phyloP scores from a whole-genome alignment of 2,888 invertebrate genomes.

The Pachydiplax longipennis region DNA sequence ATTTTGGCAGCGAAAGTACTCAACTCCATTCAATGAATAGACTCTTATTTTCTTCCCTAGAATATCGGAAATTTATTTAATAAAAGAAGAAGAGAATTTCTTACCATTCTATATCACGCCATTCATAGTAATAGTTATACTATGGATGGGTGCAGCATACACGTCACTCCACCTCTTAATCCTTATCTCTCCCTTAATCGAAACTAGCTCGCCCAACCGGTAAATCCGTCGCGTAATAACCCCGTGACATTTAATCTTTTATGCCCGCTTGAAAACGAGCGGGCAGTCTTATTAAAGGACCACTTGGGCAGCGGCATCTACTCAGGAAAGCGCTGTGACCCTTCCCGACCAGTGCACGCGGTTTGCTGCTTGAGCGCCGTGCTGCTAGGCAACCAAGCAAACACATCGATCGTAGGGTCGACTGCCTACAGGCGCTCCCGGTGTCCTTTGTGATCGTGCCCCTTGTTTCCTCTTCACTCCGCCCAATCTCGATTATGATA shows the following conservation, averaged over 20 bases:
- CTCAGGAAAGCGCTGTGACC: not conserved
- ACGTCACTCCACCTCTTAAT: too few relatives aligned
- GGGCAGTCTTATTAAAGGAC: not conserved
- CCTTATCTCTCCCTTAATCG: too few relatives aligned
- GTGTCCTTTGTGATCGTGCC: not conserved
- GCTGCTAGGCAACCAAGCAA: not conserved
- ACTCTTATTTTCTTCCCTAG: too few relatives aligned
- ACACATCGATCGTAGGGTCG: not conserved
- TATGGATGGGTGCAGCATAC: too few relatives aligned
- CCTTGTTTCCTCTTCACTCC: not conserved
- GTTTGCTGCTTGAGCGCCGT: conserved; percentile 7
- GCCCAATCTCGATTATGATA: not conserved
- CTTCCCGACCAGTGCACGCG: not conserved
- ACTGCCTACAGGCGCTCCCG: conserved; percentile 1
- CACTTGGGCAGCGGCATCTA: not conserved
- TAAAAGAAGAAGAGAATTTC: too few relatives aligned
- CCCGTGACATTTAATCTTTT: not conserved
- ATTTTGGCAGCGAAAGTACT: too few relatives aligned
- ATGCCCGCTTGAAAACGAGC: not conserved
- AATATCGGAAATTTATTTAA: too few relatives aligned
- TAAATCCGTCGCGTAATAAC: too few relatives aligned
- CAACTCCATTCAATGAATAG: too few relatives aligned
- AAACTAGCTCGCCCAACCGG: too few relatives aligned
- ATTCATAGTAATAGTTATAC: too few relatives aligned
- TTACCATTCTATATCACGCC: too few relatives aligned